Evolutionary conservation across 2,888 invertebrate species (phyloP).

Genomic region (Blastobasis lacticolella): DNA sequence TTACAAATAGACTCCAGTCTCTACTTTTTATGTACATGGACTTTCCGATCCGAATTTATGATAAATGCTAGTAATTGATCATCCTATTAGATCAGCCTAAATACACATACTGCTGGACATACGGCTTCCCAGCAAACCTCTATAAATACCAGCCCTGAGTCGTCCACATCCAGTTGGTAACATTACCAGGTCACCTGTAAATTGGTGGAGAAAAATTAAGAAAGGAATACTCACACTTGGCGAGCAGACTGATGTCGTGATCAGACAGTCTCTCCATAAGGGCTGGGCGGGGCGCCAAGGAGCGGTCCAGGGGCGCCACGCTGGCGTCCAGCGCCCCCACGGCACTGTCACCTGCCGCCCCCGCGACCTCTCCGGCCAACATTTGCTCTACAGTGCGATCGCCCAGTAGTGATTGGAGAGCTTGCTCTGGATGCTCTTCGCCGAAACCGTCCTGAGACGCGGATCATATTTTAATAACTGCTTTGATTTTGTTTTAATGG

Average conservation of each 20-base stretch:
- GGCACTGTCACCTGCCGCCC: slow-evolving; percentile 29
- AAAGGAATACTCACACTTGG: slow-evolving; percentile 35
- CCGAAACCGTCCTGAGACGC: slow-evolving; percentile 53
- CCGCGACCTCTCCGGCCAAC: slow-evolving; percentile 28
- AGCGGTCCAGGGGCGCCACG: slow-evolving; percentile 22
- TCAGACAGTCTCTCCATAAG: slow-evolving; percentile 51
- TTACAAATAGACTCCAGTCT: too few relatives aligned
- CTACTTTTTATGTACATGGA: too few relatives aligned
- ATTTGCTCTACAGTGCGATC: slow-evolving; percentile 51
- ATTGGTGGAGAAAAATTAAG: neutral
- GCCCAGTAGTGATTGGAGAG: slow-evolving; percentile 27
- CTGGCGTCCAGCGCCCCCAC: slow-evolving; percentile 26
- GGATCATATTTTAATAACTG: too few relatives aligned
- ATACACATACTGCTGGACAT: too few relatives aligned
- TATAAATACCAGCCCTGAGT: too few relatives aligned
- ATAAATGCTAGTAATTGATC: too few relatives aligned
- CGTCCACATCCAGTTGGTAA: too few relatives aligned
- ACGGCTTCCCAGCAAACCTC: too few relatives aligned
- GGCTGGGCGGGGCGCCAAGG: slow-evolving; percentile 14
- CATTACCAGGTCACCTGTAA: too few relatives aligned
- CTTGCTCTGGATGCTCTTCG: slow-evolving; percentile 45
- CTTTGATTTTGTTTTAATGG: too few relatives aligned
- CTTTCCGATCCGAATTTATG: too few relatives aligned
- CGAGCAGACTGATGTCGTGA: slow-evolving; percentile 39
- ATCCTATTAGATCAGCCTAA: too few relatives aligned